phyloP scores from a whole-genome alignment of 2,113 vertebrate species.

The western clawed frog (Xenopus tropicalis) region UCB_Xtro_10.0 CM004444.2:111064501-111065000 shows the following conservation, averaged over 20 bases:
- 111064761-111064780: conserved; percentile 48
- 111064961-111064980: no score
- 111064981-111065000: no score
- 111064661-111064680: conserved; percentile 6
- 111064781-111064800: conserved; percentile 43
- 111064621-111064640: background rate
- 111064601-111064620: background rate
- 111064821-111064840: no score
- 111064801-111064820: no score
- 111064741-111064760: no score
- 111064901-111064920: no score
- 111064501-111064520: background rate
- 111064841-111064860: no score
- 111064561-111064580: background rate
- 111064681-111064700: conserved; percentile 9
- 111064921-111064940: no score
- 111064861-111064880: no score
- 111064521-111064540: background rate
- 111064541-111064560: background rate
- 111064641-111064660: conserved; percentile 4
- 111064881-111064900: no score
- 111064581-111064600: background rate
- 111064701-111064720: background rate
- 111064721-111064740: no score
- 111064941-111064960: no score